phyloP scores from a whole-genome alignment of 1,140 invertebrate genomes.

The Cyrtorhinus lividipennis region DNA sequence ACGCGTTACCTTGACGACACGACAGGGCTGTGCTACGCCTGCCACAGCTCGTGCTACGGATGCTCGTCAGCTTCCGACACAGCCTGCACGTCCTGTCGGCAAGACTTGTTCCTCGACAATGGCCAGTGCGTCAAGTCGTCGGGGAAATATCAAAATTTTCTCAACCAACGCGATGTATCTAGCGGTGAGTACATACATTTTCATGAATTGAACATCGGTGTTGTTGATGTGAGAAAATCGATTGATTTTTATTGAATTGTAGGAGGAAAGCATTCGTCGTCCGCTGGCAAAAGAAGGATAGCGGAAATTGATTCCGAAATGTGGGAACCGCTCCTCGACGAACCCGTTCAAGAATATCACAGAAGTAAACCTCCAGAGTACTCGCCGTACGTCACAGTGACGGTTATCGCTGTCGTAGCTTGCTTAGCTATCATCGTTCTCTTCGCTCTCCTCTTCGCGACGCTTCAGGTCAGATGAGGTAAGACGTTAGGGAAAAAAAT shows the following conservation, averaged over 20 bases:
- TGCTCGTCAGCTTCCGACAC: constrained; percentile 54
- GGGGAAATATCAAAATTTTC: neutral
- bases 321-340: constrained; percentile 26
- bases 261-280: constrained; percentile 2
- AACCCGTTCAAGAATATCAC: constrained; percentile 28
- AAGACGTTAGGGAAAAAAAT: neutral
- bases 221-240: constrained; percentile 39
- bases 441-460: constrained; percentile 48
- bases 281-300: constrained; percentile 56
- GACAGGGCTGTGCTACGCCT: constrained; percentile 49
- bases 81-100: constrained; percentile 47
- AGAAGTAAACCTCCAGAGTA: constrained; percentile 16
- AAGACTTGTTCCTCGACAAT: constrained; percentile 49
- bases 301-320: constrained; percentile 33
- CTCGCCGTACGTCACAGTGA: constrained; percentile 41
- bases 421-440: constrained; percentile 47
- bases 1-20: constrained; percentile 53
- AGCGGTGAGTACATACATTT: neutral
- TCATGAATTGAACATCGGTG: no score
- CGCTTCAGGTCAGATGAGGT: constrained; percentile 42
- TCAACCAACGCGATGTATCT: neutral
- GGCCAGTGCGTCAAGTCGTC: constrained; percentile 45
- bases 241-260: no score
- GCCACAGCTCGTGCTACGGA: constrained; percentile 46
- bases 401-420: constrained; percentile 45